These are phyloP conservation scores for Hydrozoanthus gracilis DNA, from an alignment of 92 coral and sea anemone species.

Conservation along the genomic window DNA sequence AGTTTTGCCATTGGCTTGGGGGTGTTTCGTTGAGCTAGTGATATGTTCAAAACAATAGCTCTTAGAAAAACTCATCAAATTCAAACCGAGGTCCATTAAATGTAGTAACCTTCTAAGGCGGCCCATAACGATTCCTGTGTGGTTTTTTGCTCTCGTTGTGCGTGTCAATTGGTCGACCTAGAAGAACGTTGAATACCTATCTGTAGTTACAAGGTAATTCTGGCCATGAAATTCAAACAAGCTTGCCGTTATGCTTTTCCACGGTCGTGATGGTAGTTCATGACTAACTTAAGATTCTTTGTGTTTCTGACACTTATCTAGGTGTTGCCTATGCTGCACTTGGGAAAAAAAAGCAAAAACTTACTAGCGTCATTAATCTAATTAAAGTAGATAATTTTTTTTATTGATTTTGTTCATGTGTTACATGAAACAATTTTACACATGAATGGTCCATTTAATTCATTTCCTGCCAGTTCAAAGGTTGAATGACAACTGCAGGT, in stretches of 20 bases:
- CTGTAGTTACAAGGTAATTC: conserved; percentile 41
- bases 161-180: conserved; percentile 22
- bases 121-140: conserved; percentile 38
- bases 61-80: conserved; percentile 5
- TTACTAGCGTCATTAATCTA: no score
- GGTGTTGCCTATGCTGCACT: no score
- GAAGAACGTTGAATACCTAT: conserved; percentile 54
- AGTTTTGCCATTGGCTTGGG: no score
- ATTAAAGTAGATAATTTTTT: not conserved
- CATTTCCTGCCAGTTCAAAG: not conserved
- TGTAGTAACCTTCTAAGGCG: conserved; percentile 32
- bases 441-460: no score
- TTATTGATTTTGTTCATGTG: not conserved
- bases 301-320: no score
- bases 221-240: conserved; percentile 1
- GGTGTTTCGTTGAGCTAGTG: no score
- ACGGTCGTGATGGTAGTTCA: no score
- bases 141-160: conserved; percentile 25
- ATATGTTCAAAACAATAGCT: no score
- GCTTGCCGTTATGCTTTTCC: no score
- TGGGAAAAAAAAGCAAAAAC: no score
- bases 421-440: no score
- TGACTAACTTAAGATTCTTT: no score
- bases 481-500: not conserved
- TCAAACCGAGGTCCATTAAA: conserved; percentile 44